These are phyloP conservation scores for Phortica variegata DNA, from an alignment of 1,140 invertebrate species.

Conservation along the genomic window DNA sequence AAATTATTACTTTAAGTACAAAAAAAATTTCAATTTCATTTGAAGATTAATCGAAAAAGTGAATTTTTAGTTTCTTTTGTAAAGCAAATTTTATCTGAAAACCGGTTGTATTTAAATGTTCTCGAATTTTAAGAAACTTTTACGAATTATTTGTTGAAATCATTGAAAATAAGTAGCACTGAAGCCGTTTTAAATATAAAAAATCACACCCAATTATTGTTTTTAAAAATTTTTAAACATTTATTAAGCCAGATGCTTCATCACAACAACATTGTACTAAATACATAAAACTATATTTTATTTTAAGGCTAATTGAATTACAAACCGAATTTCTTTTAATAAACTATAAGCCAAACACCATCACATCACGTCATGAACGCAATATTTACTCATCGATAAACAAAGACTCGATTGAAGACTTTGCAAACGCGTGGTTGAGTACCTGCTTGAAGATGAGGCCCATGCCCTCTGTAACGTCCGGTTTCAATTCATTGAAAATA, in stretches of 20 bases:
- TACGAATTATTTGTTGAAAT: too few species aligned
- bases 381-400: conserved; percentile 33
- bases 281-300: not conserved
- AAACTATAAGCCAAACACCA: not conserved
- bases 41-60: too few species aligned
- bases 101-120: not conserved
- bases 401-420: conserved; percentile 58
- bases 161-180: too few species aligned
- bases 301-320: conserved; percentile 2
- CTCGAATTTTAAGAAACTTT: too few species aligned
- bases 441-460: conserved; percentile 57
- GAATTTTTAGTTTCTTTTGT: too few species aligned
- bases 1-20: too few species aligned
- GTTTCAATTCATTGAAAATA: conserved; percentile 56
- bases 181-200: too few species aligned
- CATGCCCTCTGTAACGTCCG: conserved; percentile 58
- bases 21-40: too few species aligned
- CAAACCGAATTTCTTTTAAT: too few species aligned
- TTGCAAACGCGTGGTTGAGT: conserved; percentile 57
- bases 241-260: not conserved
- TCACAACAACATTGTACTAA: too few species aligned
- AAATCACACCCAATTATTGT: too few species aligned
- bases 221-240: not conserved
- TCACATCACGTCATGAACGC: not conserved
- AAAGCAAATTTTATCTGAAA: too few species aligned